These are phyloP conservation scores for Drosophila pseudoananassae DNA, from an alignment of 1,140 invertebrate species.

Conservation along the genomic window DNA sequence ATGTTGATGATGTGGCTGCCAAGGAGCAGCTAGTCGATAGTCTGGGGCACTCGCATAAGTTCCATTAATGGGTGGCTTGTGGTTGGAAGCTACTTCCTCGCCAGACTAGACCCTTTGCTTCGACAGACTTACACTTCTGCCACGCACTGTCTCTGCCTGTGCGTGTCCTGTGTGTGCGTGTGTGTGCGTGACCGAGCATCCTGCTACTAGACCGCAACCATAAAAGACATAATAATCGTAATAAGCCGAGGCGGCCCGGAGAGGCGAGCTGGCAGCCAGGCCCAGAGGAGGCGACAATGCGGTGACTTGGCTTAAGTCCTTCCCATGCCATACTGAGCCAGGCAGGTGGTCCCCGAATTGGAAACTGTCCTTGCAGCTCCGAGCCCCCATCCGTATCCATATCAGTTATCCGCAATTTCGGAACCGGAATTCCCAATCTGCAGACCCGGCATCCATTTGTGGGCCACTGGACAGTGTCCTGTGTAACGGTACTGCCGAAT, in stretches of 20 bases:
- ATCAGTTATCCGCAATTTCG: neutral
- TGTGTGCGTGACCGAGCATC: constrained; percentile 5
- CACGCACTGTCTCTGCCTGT: neutral
- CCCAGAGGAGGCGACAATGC: constrained; percentile 45
- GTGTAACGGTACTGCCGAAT: constrained; percentile 12
- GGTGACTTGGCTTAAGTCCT: constrained; percentile 48
- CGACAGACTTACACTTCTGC: neutral
- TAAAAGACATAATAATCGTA: constrained; percentile 42
- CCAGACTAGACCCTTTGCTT: too few species aligned
- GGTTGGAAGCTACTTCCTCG: neutral
- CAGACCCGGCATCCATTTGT: constrained; percentile 18
- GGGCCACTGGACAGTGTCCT: constrained; percentile 30
- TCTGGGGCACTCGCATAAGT: neutral
- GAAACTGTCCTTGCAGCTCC: neutral
- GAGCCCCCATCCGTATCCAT: neutral
- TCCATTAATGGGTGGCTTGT: too few species aligned
- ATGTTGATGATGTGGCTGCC: constrained; percentile 21
- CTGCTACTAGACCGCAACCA: constrained; percentile 31
- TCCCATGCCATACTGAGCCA: constrained; percentile 8
- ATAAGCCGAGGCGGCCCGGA: constrained; percentile 26
- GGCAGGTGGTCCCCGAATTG: neutral
- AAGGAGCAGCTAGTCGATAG: constrained; percentile 9
- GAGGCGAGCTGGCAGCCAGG: neutral
- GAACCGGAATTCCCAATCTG: constrained; percentile 2
- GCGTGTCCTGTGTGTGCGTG: neutral